Percentiles rank a stretch among this genome's conserved stretches.
Conservation (phyloP, 1,140 invertebrate species). For the Leptopilina boulardi region DNA sequence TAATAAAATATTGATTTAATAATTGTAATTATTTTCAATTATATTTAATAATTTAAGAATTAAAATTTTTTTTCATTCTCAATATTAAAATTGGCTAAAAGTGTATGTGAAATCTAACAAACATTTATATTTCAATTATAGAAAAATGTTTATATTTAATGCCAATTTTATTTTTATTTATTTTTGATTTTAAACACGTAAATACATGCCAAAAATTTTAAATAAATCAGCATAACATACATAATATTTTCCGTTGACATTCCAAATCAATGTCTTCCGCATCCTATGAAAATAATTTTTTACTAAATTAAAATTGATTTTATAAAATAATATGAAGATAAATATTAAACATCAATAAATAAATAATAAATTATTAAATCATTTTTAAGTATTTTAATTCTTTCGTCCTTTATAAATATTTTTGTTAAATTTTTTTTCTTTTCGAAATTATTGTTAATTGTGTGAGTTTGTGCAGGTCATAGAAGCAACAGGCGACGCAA, state of each 20-base stretch:
- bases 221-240: not conserved
- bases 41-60: no score
- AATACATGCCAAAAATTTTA: not conserved
- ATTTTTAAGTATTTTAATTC: not conserved
- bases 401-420: no score
- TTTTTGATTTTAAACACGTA: not conserved
- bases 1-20: no score
- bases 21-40: no score
- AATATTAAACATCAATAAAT: no score
- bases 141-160: not conserved
- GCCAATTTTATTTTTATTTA: not conserved
- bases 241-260: not conserved
- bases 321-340: no score
- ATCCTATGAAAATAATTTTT: not conserved
- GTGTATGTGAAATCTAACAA: no score
- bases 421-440: not conserved
- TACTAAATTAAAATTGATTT: not conserved
- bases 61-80: no score
- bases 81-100: no score
- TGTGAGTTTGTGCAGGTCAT: not conserved
- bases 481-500: slow-evolving; percentile 57
- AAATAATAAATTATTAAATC: no score
- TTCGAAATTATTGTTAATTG: not conserved
- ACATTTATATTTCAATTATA: no score
- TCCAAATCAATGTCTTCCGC: not conserved